A percentile compares a stretch with the other conserved stretches of the same genome.
These are phyloP conservation scores for Megatriorchis doriae DNA, from an alignment of 2,113 vertebrate genomes.

Conservation along the genomic window DNA sequence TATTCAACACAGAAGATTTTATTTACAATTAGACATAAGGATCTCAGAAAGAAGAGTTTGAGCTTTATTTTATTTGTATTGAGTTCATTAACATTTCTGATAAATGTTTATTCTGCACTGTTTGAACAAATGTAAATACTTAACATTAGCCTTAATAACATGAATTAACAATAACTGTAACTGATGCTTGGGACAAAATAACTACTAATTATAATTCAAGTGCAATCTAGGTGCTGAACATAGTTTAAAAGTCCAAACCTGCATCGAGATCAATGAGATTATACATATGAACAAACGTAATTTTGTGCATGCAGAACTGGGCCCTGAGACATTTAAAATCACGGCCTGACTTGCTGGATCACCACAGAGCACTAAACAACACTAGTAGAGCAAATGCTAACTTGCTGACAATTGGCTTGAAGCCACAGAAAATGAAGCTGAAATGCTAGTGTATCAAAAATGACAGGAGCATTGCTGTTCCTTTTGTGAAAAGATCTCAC, in stretches of 20 bases:
- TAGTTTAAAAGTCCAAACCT: background rate
- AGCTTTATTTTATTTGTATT: background rate
- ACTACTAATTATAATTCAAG: background rate
- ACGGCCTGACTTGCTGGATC: background rate
- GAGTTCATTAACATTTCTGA: background rate
- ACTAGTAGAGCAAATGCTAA: background rate
- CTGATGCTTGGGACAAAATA: background rate
- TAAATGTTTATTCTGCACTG: background rate
- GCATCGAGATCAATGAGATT: background rate
- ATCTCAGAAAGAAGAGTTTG: background rate
- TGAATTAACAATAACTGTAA: background rate
- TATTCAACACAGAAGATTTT: constrained; percentile 7
- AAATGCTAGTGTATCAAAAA: background rate
- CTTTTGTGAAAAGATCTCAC: background rate
- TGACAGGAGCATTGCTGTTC: background rate
- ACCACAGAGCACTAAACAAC: background rate
- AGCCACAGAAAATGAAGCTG: background rate
- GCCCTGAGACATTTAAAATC: constrained; percentile 22
- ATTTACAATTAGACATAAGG: constrained; percentile 29
- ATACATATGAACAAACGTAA: background rate
- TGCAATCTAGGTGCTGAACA: background rate
- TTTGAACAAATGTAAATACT: constrained; percentile 9
- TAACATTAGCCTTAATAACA: background rate
- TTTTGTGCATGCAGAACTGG: background rate
- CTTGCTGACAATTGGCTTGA: background rate